These are phyloP conservation scores for Stegodyphus mimosarum DNA, from an alignment of 1,140 invertebrate genomes.

Conservation along the genomic window DNA sequence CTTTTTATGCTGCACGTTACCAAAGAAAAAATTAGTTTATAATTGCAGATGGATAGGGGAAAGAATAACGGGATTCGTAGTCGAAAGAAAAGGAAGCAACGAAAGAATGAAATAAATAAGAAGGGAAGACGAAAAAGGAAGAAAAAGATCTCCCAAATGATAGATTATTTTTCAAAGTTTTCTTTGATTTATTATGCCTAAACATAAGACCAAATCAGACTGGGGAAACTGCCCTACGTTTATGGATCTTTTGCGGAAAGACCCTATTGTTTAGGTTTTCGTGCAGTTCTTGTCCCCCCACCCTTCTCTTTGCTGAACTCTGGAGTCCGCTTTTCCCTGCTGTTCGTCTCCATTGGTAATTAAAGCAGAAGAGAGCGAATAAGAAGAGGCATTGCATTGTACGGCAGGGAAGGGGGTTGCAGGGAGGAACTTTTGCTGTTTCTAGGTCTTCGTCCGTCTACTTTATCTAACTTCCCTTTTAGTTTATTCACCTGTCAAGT, in stretches of 20 bases:
- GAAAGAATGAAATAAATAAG: conserved; percentile 35
- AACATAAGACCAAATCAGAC: conserved; percentile 54
- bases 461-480: too few relatives aligned
- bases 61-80: conserved; percentile 6
- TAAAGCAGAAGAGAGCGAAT: conserved; percentile 57
- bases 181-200: conserved; percentile 61
- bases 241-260: conserved; percentile 60
- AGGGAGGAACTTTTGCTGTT: too few relatives aligned
- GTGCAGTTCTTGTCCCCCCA: conserved; percentile 27
- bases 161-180: conserved; percentile 61
- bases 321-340: conserved; percentile 42
- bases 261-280: conserved; percentile 61
- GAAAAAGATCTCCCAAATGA: conserved; percentile 57
- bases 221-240: conserved; percentile 34
- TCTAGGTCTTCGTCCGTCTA: too few relatives aligned
- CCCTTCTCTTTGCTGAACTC: conserved; percentile 11
- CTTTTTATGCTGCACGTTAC: conserved; percentile 1
- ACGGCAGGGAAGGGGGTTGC: not conserved
- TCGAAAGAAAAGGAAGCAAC: conserved; percentile 20
- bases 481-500: too few relatives aligned
- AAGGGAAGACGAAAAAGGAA: conserved; percentile 22
- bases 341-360: conserved; percentile 58
- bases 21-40: conserved; percentile 50
- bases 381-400: conserved; percentile 47
- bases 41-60: conserved; percentile 27